phyloP scores from a whole-genome alignment of 1,140 invertebrate species.

The Drosophila watanabei region DNA sequence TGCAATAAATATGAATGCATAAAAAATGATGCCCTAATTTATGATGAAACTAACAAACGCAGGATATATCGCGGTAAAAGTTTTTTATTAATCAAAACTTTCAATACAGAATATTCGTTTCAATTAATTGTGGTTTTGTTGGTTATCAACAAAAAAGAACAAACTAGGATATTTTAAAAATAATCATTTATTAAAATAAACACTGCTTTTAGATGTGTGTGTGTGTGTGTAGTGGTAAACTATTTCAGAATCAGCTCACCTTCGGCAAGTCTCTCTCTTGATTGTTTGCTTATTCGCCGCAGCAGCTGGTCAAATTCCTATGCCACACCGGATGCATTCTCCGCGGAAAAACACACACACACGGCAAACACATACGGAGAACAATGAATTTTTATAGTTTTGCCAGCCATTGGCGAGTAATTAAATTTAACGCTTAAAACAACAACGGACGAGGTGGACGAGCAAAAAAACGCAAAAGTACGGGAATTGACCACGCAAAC shows the following conservation, averaged over 20 bases:
- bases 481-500: constrained; percentile 62
- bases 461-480: constrained; percentile 16
- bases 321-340: constrained; percentile 26
- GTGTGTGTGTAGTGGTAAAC: constrained; percentile 20
- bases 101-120: not conserved
- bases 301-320: constrained; percentile 74
- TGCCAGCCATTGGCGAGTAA: constrained; percentile 68
- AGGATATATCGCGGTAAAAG: not conserved
- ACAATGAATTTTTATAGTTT: constrained; percentile 54
- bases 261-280: constrained; percentile 27
- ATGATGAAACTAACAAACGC: not conserved
- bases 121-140: constrained; percentile 31
- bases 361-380: constrained; percentile 4
- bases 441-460: constrained; percentile 46
- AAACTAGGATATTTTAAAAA: constrained; percentile 6
- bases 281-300: constrained; percentile 51
- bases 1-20: not conserved
- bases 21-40: not conserved
- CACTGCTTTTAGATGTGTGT: constrained; percentile 20
- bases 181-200: constrained; percentile 34
- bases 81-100: not conserved
- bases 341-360: constrained; percentile 8
- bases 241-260: constrained; percentile 7
- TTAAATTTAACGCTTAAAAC: constrained; percentile 83
- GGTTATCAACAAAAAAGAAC: not conserved